Conservation (phyloP, 2,888 invertebrate genomes). For the Folsomia candida region DNA sequence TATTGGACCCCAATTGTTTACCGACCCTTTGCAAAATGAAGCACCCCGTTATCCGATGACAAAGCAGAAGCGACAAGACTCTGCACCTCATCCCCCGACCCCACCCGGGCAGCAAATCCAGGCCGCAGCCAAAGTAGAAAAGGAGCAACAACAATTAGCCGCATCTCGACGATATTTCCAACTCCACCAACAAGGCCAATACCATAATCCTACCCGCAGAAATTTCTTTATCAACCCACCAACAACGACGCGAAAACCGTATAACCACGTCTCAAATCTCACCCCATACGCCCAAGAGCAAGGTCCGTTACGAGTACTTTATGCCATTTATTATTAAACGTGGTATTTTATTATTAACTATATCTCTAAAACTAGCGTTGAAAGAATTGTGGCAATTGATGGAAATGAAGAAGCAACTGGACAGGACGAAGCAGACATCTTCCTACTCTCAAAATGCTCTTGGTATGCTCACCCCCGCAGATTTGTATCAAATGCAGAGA, state of each 20-base stretch:
- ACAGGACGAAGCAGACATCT: no score
- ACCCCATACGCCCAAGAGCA: not conserved
- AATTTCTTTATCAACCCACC: not conserved
- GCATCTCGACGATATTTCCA: not conserved
- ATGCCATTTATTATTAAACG: no score
- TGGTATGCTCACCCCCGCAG: not conserved
- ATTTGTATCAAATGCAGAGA: not conserved
- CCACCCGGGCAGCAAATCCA: slow-evolving; percentile 16
- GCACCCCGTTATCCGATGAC: slow-evolving; percentile 17
- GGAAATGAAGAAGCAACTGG: not conserved
- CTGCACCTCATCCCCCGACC: no score
- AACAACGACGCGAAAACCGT: not conserved
- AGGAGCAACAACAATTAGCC: slow-evolving; percentile 7
- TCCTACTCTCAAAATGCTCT: not conserved
- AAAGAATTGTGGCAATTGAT: not conserved
- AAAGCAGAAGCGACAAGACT: slow-evolving; percentile 2
- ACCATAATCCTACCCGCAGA: no score
- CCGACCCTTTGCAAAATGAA: slow-evolving; percentile 45
- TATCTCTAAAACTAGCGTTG: no score
- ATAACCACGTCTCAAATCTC: not conserved
- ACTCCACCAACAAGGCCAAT: not conserved
- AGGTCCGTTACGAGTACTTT: no score
- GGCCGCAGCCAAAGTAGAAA: not conserved
- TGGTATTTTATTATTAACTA: no score
- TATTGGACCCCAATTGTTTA: slow-evolving; percentile 50